phyloP scores from a whole-genome alignment of 2,888 invertebrate species.

The Drosophila basisetae region DNA sequence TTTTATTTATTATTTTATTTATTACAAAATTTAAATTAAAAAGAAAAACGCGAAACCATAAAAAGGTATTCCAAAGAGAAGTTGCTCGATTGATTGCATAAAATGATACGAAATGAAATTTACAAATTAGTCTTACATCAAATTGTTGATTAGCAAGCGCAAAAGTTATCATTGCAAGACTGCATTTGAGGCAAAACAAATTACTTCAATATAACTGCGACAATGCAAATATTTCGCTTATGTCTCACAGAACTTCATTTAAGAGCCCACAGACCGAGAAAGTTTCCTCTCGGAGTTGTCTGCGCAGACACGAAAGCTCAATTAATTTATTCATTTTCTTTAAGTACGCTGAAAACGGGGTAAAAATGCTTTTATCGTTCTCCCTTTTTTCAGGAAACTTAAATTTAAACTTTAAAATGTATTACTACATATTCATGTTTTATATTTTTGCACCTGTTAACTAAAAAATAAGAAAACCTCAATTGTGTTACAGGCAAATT shows the following conservation, averaged over 20 bases:
- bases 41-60: background rate
- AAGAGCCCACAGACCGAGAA: background rate
- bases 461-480: no score
- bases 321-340: background rate
- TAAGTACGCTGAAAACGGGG: no score
- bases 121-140: background rate
- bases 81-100: background rate
- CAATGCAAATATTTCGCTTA: background rate
- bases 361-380: no score
- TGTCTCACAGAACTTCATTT: background rate
- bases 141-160: no score
- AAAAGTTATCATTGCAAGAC: background rate
- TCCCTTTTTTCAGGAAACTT: no score
- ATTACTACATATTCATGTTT: no score
- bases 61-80: background rate
- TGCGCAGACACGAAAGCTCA: background rate
- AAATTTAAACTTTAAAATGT: no score
- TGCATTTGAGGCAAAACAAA: background rate
- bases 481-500: no score
- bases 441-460: no score
- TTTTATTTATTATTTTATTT: background rate
- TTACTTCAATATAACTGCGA: background rate
- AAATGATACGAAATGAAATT: background rate
- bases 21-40: background rate
- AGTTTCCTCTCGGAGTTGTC: background rate